These are phyloP conservation scores for Sphaeramia orbicularis DNA, from an alignment of 2,797 vertebrate species.

Conservation along the genomic window DNA sequence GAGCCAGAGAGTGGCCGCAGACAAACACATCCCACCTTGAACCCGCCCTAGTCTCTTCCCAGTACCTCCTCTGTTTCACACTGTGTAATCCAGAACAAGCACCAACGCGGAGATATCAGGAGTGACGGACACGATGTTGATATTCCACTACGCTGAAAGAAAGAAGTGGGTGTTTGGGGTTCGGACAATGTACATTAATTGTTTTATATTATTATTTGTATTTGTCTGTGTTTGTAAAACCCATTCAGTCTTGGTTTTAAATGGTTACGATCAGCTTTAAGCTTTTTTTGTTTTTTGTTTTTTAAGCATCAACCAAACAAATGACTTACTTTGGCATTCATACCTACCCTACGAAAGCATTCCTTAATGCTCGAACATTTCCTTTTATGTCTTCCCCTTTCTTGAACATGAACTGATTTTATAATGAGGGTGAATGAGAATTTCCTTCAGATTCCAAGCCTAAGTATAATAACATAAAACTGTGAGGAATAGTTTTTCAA, in stretches of 20 bases:
- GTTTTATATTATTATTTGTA: conserved; percentile 59
- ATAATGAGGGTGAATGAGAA: conserved; percentile 65
- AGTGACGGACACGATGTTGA: conserved; percentile 57
- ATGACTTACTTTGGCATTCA: conserved; percentile 71
- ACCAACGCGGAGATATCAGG: conserved; percentile 44
- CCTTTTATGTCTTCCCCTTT: conserved; percentile 69
- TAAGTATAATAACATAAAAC: conserved; percentile 60
- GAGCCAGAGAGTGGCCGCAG: conserved; percentile 42
- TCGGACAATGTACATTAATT: conserved; percentile 65
- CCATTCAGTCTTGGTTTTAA: conserved; percentile 60
- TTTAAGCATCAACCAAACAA: conserved; percentile 82
- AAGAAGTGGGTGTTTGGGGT: conserved; percentile 29
- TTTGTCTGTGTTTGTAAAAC: conserved; percentile 51
- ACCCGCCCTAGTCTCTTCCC: conserved; percentile 28
- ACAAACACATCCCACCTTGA: conserved; percentile 25
- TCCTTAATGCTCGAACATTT: conserved; percentile 78
- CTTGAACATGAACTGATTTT: conserved; percentile 53
- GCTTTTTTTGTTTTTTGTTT: conserved; percentile 62
- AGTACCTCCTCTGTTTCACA: conserved; percentile 61
- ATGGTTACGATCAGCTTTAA: conserved; percentile 78
- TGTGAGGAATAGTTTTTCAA: conserved; percentile 67
- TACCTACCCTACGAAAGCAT: conserved; percentile 71
- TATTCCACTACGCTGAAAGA: conserved; percentile 54
- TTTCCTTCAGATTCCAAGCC: conserved; percentile 57
- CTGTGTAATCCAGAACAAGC: conserved; percentile 63